Percentiles rank a stretch among this genome's conserved stretches.
Conservation (phyloP, 2,113 vertebrate species). For the Tragelaphus scriptus region DNA sequence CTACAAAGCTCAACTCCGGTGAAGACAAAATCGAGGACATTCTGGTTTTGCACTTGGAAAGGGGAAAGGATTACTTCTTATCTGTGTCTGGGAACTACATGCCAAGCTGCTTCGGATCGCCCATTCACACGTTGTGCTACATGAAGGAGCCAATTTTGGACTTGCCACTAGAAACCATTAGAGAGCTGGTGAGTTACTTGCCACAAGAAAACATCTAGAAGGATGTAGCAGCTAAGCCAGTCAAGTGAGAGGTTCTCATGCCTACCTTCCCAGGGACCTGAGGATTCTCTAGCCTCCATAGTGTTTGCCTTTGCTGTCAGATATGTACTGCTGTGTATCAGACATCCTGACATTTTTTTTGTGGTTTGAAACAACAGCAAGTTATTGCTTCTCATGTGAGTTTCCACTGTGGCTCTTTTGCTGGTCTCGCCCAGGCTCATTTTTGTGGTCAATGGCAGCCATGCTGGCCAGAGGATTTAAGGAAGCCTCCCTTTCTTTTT, state of each 20-base stretch:
- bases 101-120: slow-evolving; percentile 94
- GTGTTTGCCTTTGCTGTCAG: background rate
- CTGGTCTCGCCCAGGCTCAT: background rate
- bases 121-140: slow-evolving; percentile 86
- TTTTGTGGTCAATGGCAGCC: background rate
- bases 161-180: slow-evolving; percentile 83
- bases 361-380: background rate
- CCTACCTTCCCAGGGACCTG: background rate
- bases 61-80: slow-evolving; percentile 97
- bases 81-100: slow-evolving; percentile 92
- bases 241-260: background rate
- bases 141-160: slow-evolving; percentile 93
- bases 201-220: background rate
- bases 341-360: background rate
- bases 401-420: background rate
- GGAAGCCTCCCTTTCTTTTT: background rate
- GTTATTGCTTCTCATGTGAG: background rate
- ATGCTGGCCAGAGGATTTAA: too few species aligned
- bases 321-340: background rate
- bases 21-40: slow-evolving; percentile 93
- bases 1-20: slow-evolving; percentile 89
- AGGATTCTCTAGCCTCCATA: background rate
- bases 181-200: slow-evolving; percentile 84
- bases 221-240: background rate
- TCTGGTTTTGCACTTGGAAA: slow-evolving; percentile 91